Base-by-base conservation (phyloP, 2,113 vertebrate species). In the Clarias macrocephalus region DNA sequence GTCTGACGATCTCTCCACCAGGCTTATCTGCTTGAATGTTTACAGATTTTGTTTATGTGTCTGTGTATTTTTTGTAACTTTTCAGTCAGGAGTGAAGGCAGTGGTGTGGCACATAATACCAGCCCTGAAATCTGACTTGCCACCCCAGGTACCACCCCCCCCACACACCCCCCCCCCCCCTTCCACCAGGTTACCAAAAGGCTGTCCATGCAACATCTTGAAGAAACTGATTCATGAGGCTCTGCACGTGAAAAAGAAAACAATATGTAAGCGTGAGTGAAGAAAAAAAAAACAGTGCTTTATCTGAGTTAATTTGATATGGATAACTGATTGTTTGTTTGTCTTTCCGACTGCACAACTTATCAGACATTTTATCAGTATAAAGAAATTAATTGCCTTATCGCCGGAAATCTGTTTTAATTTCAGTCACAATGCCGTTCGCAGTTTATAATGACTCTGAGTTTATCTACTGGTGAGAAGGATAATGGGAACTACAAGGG, bases 11-110 rank as follows among this genome's bases (percentile, higher is more conserved):
- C 63, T 63, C 37, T 59, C 52, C 4, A 54, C 52, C 57, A 63
- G 57, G 63, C 57, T 83, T 73, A 75, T 65, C 21, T 70, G 75
- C 66, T 75, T 62, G 18, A 10, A 66, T 85, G 18, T 65, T 62
- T 85, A 18, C 65, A 30, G 62, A 52, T 18, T 60, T 52, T 48
- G 6, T 65, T 21, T 85, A 60, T 81, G 23, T 16, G 18, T 62
- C 23, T 62, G 12, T 85, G 10, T 48, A n/a, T n/a, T 21, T 23
- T 76, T n/a, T 28, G 0, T 13, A 60, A 80, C 57, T 80, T 60
- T 37, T 57, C 56, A 30, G 21, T 60, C 56, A 80, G 56, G 9
- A 28, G 3, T 30, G 28, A 60, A 4, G 42, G 48, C n/a, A 21
- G 23, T 75, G 37, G 37, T 3, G 65, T 68, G 65, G 11, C 65